A percentile compares a stretch with the other conserved stretches of the same genome.
phyloP scores from a whole-genome alignment of 2,797 vertebrate species.

The Moxostoma hubbsi region DNA sequence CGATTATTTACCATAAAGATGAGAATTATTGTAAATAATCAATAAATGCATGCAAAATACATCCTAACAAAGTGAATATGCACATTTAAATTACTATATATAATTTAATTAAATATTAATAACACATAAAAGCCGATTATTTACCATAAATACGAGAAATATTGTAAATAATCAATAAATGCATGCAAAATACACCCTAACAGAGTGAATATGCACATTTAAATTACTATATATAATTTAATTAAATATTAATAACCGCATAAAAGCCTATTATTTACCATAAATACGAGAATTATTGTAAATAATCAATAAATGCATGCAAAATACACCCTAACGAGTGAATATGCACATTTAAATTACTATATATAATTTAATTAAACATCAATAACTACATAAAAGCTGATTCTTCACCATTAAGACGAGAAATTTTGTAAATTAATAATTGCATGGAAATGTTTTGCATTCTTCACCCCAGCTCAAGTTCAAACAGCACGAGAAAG shows the following conservation, averaged over 20 bases:
- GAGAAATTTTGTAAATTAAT: too few relatives aligned
- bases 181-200: not conserved
- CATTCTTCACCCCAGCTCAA: not conserved
- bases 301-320: not conserved
- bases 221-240: too few relatives aligned
- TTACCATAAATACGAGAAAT: not conserved
- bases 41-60: not conserved
- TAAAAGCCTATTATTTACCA: not conserved
- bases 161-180: not conserved
- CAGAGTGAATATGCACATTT: not conserved
- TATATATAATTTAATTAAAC: too few relatives aligned
- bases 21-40: not conserved
- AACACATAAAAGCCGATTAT: too few relatives aligned
- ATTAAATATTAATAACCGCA: not conserved
- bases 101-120: too few relatives aligned
- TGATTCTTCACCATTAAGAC: too few relatives aligned
- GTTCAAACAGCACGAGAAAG: constrained; percentile 14
- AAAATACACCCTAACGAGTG: not conserved
- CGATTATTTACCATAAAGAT: not conserved
- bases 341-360: not conserved
- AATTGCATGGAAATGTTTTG: not conserved
- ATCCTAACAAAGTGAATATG: not conserved
- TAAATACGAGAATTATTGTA: not conserved
- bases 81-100: too few relatives aligned
- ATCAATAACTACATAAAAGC: not conserved